Base-by-base conservation (phyloP, 1,140 invertebrate species). In the Drosophila watanabei region DNA sequence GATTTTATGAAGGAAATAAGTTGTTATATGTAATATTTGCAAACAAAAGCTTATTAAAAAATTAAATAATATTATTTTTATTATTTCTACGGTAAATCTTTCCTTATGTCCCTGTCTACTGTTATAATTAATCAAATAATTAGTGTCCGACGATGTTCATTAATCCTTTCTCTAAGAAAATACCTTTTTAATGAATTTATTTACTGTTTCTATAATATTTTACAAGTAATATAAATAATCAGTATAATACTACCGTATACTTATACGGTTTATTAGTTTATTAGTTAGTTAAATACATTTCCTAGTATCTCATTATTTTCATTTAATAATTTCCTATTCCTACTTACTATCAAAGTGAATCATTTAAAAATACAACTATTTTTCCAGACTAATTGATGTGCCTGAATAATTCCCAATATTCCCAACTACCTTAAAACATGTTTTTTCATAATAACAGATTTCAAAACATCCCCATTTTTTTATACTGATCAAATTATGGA, bases 401-500 rank as follows among this genome's bases (percentile, higher is more conserved):
- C 20, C 6, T 14, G 7, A 37, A 37, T 37, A 56, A 56, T 56
- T 56, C 52, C 33, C 13, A 0, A 57, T 57, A 39, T 39, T 24
- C 14, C 14, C 14, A 39, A 28, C 14, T 28, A 11, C 14, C 14
- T 11, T 24, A 16, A 6, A 6, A n/a, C 24, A 18, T 52, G 2
- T 3, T 39, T 18, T 5, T 52, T 13, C 5, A 13, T 52, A 33
- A 57, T 65, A 18, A 18, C 45, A 30, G 32, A 45, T 35, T 62
- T 33, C 8, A 7, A 65, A 13, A 66, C 45, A 13, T 14, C 9
- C 16, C 16, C 13, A 68, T 33, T 14, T 37, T 37, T 4, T 32
- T 68, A 5, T 16, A 30, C 4, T 32, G 58, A 62, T 18, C 30
- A 62, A 62, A 45, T 59, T 58, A 58, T 41, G 13, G 18, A 20